Evolutionary conservation across 2,888 invertebrate genomes (phyloP).

Genomic region (Hipparchia semele): DNA sequence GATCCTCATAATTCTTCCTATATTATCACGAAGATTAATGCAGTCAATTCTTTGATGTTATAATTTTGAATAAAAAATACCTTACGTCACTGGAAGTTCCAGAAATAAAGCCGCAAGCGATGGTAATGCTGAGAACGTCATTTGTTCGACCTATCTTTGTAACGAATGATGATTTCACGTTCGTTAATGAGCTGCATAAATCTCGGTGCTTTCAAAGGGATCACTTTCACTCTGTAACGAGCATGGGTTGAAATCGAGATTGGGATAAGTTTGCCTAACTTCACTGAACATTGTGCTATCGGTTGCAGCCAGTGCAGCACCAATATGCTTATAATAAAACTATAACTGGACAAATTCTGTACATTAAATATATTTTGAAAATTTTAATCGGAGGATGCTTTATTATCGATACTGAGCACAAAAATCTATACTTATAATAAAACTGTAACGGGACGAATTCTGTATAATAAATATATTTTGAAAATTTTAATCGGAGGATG

Average conservation of each 20-base stretch:
- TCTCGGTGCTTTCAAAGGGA: constrained; percentile 54
- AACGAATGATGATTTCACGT: constrained; percentile 51
- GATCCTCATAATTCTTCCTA: constrained; percentile 34
- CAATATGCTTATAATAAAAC: too few relatives aligned
- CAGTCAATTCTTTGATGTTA: constrained; percentile 46
- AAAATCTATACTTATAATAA: too few relatives aligned
- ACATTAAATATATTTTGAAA: too few relatives aligned
- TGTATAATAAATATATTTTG: too few relatives aligned
- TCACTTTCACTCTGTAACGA: constrained; percentile 58
- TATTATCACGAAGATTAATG: constrained; percentile 38
- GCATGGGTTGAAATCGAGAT: constrained; percentile 53
- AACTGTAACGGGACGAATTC: too few relatives aligned
- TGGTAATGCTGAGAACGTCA: constrained; percentile 40
- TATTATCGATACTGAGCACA: too few relatives aligned
- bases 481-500: too few relatives aligned
- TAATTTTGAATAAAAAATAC: constrained; percentile 45
- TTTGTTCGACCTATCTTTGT: constrained; percentile 51
- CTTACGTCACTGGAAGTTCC: constrained; percentile 41
- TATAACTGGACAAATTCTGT: too few relatives aligned
- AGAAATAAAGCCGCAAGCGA: constrained; percentile 38
- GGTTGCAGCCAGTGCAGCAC: constrained; percentile 2
- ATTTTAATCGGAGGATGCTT: too few relatives aligned
- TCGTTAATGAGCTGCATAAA: constrained; percentile 54
- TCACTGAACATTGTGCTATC: constrained; percentile 40
- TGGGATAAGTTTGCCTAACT: constrained; percentile 48